A percentile compares a stretch with the other conserved stretches of the same genome.
These are phyloP conservation scores for Acronicta psi DNA, from an alignment of 2,888 invertebrate genomes.

Conservation along the genomic window DNA sequence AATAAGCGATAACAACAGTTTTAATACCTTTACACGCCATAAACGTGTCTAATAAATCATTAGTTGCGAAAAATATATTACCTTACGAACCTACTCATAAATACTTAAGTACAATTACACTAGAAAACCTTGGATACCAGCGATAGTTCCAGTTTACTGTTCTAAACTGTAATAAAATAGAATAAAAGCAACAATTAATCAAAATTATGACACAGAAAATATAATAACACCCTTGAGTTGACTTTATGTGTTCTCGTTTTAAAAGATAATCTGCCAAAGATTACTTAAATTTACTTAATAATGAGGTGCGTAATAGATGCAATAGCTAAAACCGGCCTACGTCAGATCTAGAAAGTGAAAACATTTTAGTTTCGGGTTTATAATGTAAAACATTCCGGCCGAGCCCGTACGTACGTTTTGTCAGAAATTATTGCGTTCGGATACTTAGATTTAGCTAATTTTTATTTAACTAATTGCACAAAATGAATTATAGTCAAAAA, in stretches of 20 bases:
- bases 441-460: slow-evolving; percentile 52
- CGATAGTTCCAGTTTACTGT: slow-evolving; percentile 23
- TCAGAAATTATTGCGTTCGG: slow-evolving; percentile 46
- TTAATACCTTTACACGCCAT: slow-evolving; percentile 39
- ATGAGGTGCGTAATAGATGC: slow-evolving; percentile 8
- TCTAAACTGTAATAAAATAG: slow-evolving; percentile 20
- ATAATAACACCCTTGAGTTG: slow-evolving; percentile 15
- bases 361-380: slow-evolving; percentile 33
- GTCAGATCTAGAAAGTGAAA: slow-evolving; percentile 35
- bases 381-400: slow-evolving; percentile 42
- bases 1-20: slow-evolving; percentile 36
- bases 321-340: slow-evolving; percentile 12
- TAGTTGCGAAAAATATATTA: slow-evolving; percentile 35
- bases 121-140: slow-evolving; percentile 42
- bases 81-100: slow-evolving; percentile 1
- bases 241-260: slow-evolving; percentile 21
- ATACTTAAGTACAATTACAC: slow-evolving; percentile 21
- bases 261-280: slow-evolving; percentile 19
- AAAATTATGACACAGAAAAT: slow-evolving; percentile 24
- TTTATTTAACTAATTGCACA: slow-evolving; percentile 59
- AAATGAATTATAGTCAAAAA: slow-evolving; percentile 52
- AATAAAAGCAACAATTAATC: slow-evolving; percentile 34
- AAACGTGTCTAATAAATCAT: slow-evolving; percentile 48
- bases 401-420: slow-evolving; percentile 34
- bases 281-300: background rate